These are phyloP conservation scores for Panthera uncia DNA, from an alignment of 2,113 vertebrate genomes.

Conservation along the genomic window DNA sequence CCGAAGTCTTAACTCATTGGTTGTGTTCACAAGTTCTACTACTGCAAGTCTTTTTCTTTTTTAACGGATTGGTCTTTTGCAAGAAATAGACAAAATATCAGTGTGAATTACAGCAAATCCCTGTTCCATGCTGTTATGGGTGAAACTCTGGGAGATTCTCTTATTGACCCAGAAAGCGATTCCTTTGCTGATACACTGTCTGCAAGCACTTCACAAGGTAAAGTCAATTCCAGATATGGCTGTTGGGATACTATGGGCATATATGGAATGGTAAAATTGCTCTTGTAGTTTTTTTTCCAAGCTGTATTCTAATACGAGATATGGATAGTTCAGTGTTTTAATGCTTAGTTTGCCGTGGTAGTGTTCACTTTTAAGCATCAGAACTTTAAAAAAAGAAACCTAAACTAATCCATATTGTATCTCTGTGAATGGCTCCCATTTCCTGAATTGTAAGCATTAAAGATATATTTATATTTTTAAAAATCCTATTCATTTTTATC, in stretches of 20 bases:
- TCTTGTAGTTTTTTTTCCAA: neutral
- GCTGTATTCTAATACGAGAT: neutral
- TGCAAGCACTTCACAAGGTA: constrained; percentile 58
- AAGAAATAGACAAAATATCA: neutral
- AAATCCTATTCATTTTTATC: constrained; percentile 23
- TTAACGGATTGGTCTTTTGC: constrained; percentile 39
- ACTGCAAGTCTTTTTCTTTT: constrained; percentile 52
- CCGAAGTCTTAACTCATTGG: constrained; percentile 43
- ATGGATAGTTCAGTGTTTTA: neutral
- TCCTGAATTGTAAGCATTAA: constrained; percentile 33
- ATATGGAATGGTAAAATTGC: neutral
- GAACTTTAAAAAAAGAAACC: neutral
- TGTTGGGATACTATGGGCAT: neutral
- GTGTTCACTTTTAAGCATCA: neutral
- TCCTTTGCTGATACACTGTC: neutral
- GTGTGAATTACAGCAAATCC: constrained; percentile 17
- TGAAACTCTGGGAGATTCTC: constrained; percentile 25
- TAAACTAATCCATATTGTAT: neutral
- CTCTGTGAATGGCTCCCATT: neutral
- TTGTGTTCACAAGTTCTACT: constrained; percentile 18
- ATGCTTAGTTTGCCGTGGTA: neutral
- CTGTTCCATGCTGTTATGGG: constrained; percentile 1
- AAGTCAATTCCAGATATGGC: neutral
- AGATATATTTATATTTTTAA: neutral
- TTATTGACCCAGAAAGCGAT: constrained; percentile 53